Conservation (phyloP, 2,113 vertebrate genomes). For the Amphiprion percula region DNA sequence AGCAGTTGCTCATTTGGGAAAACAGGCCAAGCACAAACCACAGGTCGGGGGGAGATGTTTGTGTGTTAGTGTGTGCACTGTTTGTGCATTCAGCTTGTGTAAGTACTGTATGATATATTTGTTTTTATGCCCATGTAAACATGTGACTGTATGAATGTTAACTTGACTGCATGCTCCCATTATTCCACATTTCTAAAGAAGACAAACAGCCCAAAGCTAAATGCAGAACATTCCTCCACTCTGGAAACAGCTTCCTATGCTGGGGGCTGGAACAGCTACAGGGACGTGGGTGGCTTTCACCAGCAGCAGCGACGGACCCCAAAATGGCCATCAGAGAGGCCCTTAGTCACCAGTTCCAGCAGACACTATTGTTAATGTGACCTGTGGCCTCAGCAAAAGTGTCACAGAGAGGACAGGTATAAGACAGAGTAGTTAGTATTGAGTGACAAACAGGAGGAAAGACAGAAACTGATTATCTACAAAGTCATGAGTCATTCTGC, state of each 20-base stretch:
- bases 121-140: constrained; percentile 18
- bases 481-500: constrained; percentile 17
- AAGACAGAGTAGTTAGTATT: background rate
- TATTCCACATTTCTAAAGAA: constrained; percentile 48
- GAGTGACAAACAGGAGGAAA: background rate
- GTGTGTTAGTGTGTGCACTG: constrained; percentile 23
- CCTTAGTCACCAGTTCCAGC: background rate
- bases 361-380: constrained; percentile 15
- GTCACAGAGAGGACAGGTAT: background rate
- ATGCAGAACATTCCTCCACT: constrained; percentile 61
- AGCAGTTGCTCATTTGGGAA: constrained; percentile 49
- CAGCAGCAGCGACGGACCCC: constrained; percentile 29
- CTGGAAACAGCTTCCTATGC: constrained; percentile 48
- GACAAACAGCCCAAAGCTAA: constrained; percentile 62
- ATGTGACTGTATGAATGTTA: constrained; percentile 22
- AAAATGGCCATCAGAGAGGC: constrained; percentile 24
- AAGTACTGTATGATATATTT: constrained; percentile 11
- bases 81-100: constrained; percentile 20
- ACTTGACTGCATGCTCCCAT: constrained; percentile 33
- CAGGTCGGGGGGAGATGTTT: constrained; percentile 19
- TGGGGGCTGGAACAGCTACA: constrained; percentile 32
- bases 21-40: constrained; percentile 48
- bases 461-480: background rate
- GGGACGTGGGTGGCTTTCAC: constrained; percentile 53
- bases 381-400: constrained; percentile 2